Evolutionary conservation across 2,888 invertebrate genomes (phyloP).

Genomic region (Nezara viridula): DNA sequence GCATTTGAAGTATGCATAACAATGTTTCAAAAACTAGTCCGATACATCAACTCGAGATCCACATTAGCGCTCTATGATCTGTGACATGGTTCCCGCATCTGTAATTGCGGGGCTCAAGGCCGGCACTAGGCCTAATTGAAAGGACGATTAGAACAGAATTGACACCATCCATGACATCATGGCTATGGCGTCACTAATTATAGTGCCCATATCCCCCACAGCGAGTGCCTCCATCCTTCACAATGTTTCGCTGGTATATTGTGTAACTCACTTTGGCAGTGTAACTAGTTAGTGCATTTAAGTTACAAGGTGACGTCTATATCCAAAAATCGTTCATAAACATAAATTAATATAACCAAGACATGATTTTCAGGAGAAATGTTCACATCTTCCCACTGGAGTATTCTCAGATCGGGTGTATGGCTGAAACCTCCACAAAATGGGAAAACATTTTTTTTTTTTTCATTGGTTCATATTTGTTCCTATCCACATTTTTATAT

Average conservation of each 20-base stretch:
- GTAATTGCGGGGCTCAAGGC: slow-evolving; percentile 13
- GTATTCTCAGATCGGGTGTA: too few species aligned
- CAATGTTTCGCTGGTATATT: background rate
- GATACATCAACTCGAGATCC: background rate
- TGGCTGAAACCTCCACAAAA: too few species aligned
- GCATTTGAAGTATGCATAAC: background rate
- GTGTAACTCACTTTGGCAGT: background rate
- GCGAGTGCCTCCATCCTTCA: background rate
- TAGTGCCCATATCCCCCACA: slow-evolving; percentile 18
- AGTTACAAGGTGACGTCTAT: too few species aligned
- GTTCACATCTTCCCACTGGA: too few species aligned
- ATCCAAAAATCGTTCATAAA: background rate
- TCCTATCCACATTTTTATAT: too few species aligned
- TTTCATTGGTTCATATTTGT: too few species aligned
- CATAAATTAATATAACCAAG: background rate
- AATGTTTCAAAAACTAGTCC: background rate
- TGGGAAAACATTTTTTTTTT: too few species aligned
- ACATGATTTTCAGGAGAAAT: too few species aligned
- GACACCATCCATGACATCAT: slow-evolving; percentile 42
- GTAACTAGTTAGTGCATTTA: background rate
- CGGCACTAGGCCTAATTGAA: slow-evolving; percentile 16
- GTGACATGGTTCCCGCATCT: slow-evolving; percentile 28
- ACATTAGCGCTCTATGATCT: slow-evolving; percentile 29
- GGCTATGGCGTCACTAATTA: slow-evolving; percentile 39
- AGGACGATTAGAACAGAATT: slow-evolving; percentile 47